phyloP scores from a whole-genome alignment of 2,888 invertebrate species.

The Thelaira solivaga region DNA sequence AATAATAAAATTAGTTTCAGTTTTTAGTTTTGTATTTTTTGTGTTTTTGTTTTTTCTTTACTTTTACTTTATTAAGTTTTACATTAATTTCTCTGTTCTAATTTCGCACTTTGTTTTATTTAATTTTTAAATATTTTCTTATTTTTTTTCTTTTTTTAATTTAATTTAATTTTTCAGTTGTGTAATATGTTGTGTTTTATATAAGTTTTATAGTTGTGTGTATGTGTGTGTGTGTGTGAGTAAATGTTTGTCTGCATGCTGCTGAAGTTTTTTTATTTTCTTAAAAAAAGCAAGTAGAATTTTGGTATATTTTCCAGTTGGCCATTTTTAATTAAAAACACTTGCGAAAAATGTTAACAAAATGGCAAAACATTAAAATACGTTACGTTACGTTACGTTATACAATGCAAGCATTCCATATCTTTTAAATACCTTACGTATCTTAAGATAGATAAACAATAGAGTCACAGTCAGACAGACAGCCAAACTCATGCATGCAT shows the following conservation, averaged over 20 bases:
- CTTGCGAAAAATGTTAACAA: constrained; percentile 41
- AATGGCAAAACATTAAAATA: constrained; percentile 21
- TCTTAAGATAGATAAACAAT: neutral
- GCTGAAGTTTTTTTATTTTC: constrained; percentile 37
- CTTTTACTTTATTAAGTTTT: constrained; percentile 35
- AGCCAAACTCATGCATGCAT: too few relatives aligned
- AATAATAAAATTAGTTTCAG: constrained; percentile 37
- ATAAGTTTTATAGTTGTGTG: constrained; percentile 15
- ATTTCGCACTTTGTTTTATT: constrained; percentile 26
- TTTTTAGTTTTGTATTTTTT: constrained; percentile 37
- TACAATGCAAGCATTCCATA: neutral
- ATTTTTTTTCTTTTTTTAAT: constrained; percentile 4
- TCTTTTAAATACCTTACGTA: constrained; percentile 20
- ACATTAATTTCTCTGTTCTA: constrained; percentile 36
- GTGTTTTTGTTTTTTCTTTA: constrained; percentile 11
- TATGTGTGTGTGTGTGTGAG: neutral
- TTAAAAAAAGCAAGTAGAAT: neutral
- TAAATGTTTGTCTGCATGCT: constrained; percentile 11
- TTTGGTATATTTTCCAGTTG: constrained; percentile 14
- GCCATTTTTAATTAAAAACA: constrained; percentile 44
- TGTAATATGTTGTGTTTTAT: constrained; percentile 12
- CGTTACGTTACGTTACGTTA: too few relatives aligned
- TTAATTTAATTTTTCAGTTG: neutral
- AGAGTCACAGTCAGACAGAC: too few relatives aligned
- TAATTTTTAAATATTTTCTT: neutral